Evolutionary conservation across 1,140 invertebrate species (phyloP).

Genomic region (Ceratina australensis): DNA sequence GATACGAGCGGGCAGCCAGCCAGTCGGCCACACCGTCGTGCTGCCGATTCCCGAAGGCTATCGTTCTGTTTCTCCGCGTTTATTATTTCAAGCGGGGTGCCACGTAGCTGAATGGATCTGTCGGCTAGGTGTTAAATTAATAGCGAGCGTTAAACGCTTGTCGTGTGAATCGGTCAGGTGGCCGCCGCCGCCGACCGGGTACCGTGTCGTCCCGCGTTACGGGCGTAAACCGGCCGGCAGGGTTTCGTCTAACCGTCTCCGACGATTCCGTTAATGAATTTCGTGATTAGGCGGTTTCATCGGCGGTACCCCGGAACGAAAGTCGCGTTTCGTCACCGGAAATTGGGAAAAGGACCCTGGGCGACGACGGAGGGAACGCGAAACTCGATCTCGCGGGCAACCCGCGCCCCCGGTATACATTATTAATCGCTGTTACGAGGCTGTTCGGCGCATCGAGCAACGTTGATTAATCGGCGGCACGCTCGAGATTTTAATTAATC

Average conservation of each 20-base stretch:
- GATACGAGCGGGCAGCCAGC: neutral
- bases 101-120: conserved; percentile 21
- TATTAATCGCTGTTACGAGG: conserved; percentile 60
- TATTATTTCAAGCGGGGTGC: conserved; percentile 56
- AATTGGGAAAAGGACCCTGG: neutral
- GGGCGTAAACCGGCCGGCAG: conserved; percentile 24
- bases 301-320: neutral
- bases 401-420: conserved; percentile 52
- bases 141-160: conserved; percentile 58
- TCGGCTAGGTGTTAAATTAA: conserved; percentile 62
- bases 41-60: conserved; percentile 52
- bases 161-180: conserved; percentile 63
- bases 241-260: conserved; percentile 2
- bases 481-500: conserved; percentile 66
- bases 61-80: conserved; percentile 43
- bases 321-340: neutral
- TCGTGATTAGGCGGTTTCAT: conserved; percentile 72
- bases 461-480: conserved; percentile 62
- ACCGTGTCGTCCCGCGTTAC: conserved; percentile 59
- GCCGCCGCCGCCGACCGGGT: too few relatives aligned
- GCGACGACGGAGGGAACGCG: conserved; percentile 1
- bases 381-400: conserved; percentile 37
- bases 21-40: too few relatives aligned
- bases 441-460: conserved; percentile 55
- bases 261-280: conserved; percentile 65